Conservation (phyloP, 1,140 invertebrate species). For the Drosophila auraria region DNA sequence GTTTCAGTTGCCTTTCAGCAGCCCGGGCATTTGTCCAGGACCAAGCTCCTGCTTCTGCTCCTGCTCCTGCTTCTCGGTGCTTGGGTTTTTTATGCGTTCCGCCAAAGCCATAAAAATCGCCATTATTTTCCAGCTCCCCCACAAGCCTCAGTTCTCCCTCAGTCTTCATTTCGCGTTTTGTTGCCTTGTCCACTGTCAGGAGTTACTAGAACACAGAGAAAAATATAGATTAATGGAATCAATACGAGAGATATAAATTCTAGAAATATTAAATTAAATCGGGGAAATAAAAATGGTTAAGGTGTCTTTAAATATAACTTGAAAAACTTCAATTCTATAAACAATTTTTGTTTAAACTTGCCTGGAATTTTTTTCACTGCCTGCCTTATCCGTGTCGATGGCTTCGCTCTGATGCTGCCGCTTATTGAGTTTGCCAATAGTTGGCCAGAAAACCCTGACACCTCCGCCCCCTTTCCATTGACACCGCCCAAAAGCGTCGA, state of each 20-base stretch:
- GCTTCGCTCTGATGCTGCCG: slow-evolving; percentile 24
- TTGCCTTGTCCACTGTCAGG: slow-evolving; percentile 52
- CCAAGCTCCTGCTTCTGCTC: slow-evolving; percentile 5
- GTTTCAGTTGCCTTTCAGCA: slow-evolving; percentile 60
- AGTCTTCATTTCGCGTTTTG: slow-evolving; percentile 55
- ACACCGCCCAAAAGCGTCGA: slow-evolving; percentile 30
- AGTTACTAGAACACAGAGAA: slow-evolving; percentile 1
- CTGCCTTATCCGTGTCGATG: slow-evolving; percentile 29
- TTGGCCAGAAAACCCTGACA: slow-evolving; percentile 21
- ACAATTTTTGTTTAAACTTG: too few species aligned
- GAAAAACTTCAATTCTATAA: neutral
- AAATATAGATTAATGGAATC: slow-evolving; percentile 12
- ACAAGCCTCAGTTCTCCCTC: slow-evolving; percentile 12
- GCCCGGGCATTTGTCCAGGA: slow-evolving; percentile 43
- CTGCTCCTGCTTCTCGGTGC: slow-evolving; percentile 12
- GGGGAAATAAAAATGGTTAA: too few species aligned
- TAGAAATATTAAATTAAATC: neutral
- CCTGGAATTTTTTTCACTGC: slow-evolving; percentile 1
- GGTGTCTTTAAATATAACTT: neutral
- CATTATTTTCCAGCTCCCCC: slow-evolving; percentile 65
- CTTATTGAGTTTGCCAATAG: slow-evolving; percentile 58
- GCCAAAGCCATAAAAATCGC: slow-evolving; percentile 72
- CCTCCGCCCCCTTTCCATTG: slow-evolving; percentile 21
- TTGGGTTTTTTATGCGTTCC: slow-evolving; percentile 69
- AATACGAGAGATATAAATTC: neutral